Percentiles rank a stretch among this genome's conserved stretches.
Evolutionary conservation across 2,888 invertebrate genomes (phyloP).

Genomic region (Drosophila limbata): DNA sequence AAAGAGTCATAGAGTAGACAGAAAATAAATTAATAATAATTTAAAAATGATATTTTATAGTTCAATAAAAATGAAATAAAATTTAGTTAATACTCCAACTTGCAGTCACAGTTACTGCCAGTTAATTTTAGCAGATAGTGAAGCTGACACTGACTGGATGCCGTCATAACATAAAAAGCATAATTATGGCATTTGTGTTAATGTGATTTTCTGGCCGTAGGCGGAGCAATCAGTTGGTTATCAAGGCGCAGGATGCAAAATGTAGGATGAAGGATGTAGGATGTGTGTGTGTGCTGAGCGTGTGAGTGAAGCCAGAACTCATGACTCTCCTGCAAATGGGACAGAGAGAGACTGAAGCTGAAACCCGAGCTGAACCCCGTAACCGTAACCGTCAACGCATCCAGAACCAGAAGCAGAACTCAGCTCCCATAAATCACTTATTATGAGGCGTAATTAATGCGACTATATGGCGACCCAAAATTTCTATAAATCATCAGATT

Average conservation of each 20-base stretch:
- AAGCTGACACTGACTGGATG: slow-evolving; percentile 30
- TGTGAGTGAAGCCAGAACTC: slow-evolving; percentile 39
- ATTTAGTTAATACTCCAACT: not conserved
- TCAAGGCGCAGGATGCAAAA: slow-evolving; percentile 63
- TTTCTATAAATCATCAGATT: slow-evolving; percentile 86
- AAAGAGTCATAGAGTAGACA: too few relatives aligned
- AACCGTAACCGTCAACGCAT: slow-evolving; percentile 11
- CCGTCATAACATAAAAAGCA: slow-evolving; percentile 77
- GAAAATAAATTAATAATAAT: not conserved
- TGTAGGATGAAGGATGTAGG: slow-evolving; percentile 3
- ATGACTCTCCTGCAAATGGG: slow-evolving; percentile 16
- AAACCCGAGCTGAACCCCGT: slow-evolving; percentile 8
- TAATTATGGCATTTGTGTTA: slow-evolving; percentile 83
- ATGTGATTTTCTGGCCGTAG: slow-evolving; percentile 82
- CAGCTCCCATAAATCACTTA: slow-evolving; percentile 85
- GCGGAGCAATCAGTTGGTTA: slow-evolving; percentile 71
- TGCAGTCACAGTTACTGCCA: not conserved
- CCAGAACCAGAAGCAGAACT: slow-evolving; percentile 35
- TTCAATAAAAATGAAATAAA: not conserved
- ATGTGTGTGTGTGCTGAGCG: slow-evolving; percentile 4
- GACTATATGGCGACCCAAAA: slow-evolving; percentile 85
- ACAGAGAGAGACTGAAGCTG: slow-evolving; percentile 5
- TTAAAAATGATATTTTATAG: not conserved
- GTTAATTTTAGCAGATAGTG: not conserved
- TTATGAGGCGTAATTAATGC: slow-evolving; percentile 86